Percentiles rank a stretch among this genome's conserved stretches.
These are phyloP conservation scores for Amblyopsis hoosieri DNA, from an alignment of 2,797 vertebrate genomes.

Conservation along the genomic window DNA sequence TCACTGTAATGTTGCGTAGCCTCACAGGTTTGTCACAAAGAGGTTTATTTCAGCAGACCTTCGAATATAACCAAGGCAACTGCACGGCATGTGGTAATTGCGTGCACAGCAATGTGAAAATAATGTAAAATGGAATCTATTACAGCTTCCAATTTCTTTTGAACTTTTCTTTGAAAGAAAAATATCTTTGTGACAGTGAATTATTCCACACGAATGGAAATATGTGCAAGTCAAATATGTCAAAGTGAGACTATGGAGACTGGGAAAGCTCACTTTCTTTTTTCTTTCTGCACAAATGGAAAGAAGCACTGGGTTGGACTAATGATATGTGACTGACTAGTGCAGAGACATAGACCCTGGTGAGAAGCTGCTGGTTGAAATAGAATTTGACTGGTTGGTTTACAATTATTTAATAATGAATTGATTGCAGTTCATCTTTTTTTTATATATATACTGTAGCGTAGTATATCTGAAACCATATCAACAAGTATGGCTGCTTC, in stretches of 20 bases:
- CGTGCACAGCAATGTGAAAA: constrained; percentile 11
- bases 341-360: not conserved
- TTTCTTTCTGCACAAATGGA: constrained; percentile 23
- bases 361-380: not conserved
- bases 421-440: no score
- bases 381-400: no score
- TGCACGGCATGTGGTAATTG: constrained; percentile 18
- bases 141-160: constrained; percentile 28
- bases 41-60: constrained; percentile 10
- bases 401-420: no score
- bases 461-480: no score
- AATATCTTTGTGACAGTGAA: constrained; percentile 19
- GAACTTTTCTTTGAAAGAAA: constrained; percentile 26
- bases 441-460: no score
- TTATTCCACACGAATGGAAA: constrained; percentile 31
- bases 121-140: constrained; percentile 31
- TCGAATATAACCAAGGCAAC: constrained; percentile 10
- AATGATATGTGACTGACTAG: constrained; percentile 26
- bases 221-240: constrained; percentile 31
- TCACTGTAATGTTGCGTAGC: not conserved
- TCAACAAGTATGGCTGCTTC: no score
- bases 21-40: not conserved
- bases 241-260: constrained; percentile 15
- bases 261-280: constrained; percentile 8
- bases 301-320: constrained; percentile 16